Base-by-base conservation (phyloP, 2,888 invertebrate species). In the Nomada fabriciana region DNA sequence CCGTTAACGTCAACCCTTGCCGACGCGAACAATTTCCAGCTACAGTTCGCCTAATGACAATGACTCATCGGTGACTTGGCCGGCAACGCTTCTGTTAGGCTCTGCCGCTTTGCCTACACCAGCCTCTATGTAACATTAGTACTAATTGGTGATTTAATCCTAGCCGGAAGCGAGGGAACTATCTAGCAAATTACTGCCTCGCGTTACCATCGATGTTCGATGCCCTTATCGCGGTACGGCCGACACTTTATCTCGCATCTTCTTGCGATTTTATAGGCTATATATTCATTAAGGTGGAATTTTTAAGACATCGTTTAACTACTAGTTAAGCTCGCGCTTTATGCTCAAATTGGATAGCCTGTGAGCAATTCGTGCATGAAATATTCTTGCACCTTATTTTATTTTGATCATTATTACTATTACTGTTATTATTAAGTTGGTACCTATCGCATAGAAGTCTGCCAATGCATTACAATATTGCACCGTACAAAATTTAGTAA, bases 1-100 rank as follows among this genome's bases (percentile, higher is more conserved):
- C 80, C 80, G 87, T 87, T 87, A 87, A 87, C 63, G 87, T 87
- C 87, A 78, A 80, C 74, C 47, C 64, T 65, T 73, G 11, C 53
- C 43, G 13, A 29, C 57, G 55, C 76, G 65, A 78, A 53, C 76
- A 76, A 78, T 77, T 82, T 79, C 82, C 76, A 72, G 61, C 72
- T 73, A 63, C 65, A 29, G 69, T 79, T 77, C 73, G 79, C 65
- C 71, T 86, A 84, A 87, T 87, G 82, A 88, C 88, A 86, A 84
- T 88, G 86, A 87, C 60, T 88, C 84, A 87, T 87, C 84, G 84
- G 78, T 88, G 80, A 76, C 65, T 79, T 52, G 61, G 88, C 78
- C 73, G 68, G 67, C 57, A 61, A 60, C 73, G 59, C 71, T 71
- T 43, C 78, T 52, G 74, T 74, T 5, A 50, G 20, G 42, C 72